Evolutionary conservation across 1,140 invertebrate genomes (phyloP), one percentile per base, ranked within the genome.

Genomic region (Leguminivora glycinivorella): DNA sequence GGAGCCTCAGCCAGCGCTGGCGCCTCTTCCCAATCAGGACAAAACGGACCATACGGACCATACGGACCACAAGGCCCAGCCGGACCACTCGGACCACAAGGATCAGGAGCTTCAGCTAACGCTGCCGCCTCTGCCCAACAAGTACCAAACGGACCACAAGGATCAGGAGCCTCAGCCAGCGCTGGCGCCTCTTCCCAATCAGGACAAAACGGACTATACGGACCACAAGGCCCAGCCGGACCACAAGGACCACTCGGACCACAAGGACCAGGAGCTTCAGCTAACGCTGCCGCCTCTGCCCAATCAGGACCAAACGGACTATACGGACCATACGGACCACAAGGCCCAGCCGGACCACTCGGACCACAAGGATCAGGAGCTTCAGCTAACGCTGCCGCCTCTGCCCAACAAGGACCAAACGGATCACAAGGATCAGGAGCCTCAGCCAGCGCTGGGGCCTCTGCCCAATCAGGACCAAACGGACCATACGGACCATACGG

Each of bases 271-370:
- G 43, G 43, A 68, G 26, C 72, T 9, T 31, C 66, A 22, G 47
- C 69, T 22, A 43, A 69, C 19, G 69, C 75, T 9, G 74, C 56
- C 34, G 63, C 70, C 31, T 66, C 60, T n/a, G 69, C 70, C 60
- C 9, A 66, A 52, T 7, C 25, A 10, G 71, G 71, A 14, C 58
- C 58, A 68, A 6, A 19, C 2, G 72, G 72, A 67, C 60, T n/a
- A 29, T 68, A 70, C 22, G 69, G 72, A 70, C 68, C 67, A 40
- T 22, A 47, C 31, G 68, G 58, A 52, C 26, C 73, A 56, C 22
- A 69, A 52, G 69, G 29, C 2, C 52, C 56, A 60, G 5, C 6
- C 31, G 52, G 67, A 40, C 67, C 43, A 68, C 4, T 4, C 3
- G 56, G 69, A 40, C 25, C 25, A 17, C 9, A 10, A 3, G 69